phyloP scores from a whole-genome alignment of 1,140 invertebrate species.

The Cyrtorhinus lividipennis region DNA sequence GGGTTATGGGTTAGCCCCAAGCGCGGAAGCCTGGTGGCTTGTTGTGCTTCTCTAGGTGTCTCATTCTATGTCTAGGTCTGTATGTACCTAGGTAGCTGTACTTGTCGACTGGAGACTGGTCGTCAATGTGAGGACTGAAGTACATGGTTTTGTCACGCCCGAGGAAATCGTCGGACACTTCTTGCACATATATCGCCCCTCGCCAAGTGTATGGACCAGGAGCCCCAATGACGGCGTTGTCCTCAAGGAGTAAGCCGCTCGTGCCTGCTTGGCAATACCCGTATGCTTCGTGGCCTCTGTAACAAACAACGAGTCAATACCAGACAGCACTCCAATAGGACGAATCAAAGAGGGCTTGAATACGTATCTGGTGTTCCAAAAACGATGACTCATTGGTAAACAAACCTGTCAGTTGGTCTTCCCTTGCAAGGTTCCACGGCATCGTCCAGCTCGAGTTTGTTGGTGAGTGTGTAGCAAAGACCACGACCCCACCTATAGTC shows the following conservation, averaged over 20 bases:
- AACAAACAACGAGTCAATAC: no score
- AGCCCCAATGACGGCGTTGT: constrained; percentile 65
- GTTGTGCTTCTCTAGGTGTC: no score
- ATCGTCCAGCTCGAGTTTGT: constrained; percentile 53
- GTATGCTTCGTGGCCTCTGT: constrained; percentile 64
- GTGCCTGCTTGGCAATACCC: constrained; percentile 88
- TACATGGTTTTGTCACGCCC: constrained; percentile 63
- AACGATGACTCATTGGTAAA: no score
- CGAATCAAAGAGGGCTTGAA: no score
- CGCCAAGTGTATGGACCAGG: constrained; percentile 79
- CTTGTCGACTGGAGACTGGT: constrained; percentile 58
- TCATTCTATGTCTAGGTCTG: no score
- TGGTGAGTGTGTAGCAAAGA: constrained; percentile 69
- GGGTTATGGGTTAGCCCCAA: no score
- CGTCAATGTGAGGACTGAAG: constrained; percentile 45
- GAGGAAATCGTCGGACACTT: constrained; percentile 57
- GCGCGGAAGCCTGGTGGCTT: no score
- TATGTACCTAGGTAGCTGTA: constrained; percentile 74
- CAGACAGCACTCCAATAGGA: background rate
- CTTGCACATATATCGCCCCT: constrained; percentile 69
- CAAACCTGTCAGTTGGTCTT: constrained; percentile 41
- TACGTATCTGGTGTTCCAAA: no score
- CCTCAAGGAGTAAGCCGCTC: constrained; percentile 58
- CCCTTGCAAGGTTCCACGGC: constrained; percentile 68
- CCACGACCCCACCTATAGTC: constrained; percentile 73